Percentiles rank a stretch among this genome's conserved stretches.
phyloP scores from a whole-genome alignment of 2,888 invertebrate genomes.

The Caenorhabditis angaria region DNA sequence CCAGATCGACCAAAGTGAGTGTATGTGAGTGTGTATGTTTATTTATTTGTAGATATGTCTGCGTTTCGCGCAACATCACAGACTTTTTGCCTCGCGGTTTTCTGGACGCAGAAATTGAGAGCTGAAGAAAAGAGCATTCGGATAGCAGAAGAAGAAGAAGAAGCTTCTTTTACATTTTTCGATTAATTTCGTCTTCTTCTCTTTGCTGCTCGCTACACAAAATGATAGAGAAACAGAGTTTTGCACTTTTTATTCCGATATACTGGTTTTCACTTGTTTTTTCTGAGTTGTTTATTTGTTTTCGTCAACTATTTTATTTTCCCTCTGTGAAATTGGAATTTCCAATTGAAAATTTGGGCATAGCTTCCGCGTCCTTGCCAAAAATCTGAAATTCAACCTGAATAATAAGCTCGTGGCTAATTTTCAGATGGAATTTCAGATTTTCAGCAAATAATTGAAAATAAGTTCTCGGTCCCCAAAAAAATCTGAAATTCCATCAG shows the following conservation, averaged over 20 bases:
- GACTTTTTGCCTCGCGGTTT: neutral
- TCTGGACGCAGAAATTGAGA: neutral
- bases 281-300: neutral
- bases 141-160: conserved; percentile 6
- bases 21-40: neutral
- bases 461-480: too few species aligned
- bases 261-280: too few species aligned
- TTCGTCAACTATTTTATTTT: neutral
- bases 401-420: too few species aligned
- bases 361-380: too few species aligned
- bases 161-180: conserved; percentile 6
- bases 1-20: conserved; percentile 1
- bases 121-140: neutral
- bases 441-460: too few species aligned
- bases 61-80: conserved; percentile 6
- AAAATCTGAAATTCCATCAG: too few species aligned
- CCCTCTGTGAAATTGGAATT: neutral
- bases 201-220: neutral
- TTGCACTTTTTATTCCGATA: conserved; percentile 1
- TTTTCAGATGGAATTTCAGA: too few species aligned
- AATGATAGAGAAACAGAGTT: neutral
- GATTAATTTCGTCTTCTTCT: neutral
- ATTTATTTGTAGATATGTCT: conserved; percentile 3
- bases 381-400: too few species aligned
- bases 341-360: too few species aligned